These are phyloP conservation scores for Patella caerulea DNA, from an alignment of 2,888 invertebrate species.

Conservation along the genomic window DNA sequence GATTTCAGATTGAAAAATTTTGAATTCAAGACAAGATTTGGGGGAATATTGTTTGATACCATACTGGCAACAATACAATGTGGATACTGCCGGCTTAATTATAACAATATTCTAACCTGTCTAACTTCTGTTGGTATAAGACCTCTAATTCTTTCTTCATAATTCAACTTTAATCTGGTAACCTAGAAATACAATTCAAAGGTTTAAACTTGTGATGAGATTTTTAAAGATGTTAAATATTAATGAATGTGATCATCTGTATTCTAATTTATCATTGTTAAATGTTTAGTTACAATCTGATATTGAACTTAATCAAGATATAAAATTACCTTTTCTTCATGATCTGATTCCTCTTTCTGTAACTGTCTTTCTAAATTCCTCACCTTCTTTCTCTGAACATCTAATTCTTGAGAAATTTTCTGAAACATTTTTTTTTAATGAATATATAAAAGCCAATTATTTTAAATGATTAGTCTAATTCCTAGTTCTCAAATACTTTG, in stretches of 20 bases:
- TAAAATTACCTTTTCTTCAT: conserved; percentile 57
- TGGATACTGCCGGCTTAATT: too few species aligned
- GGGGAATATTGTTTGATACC: too few species aligned
- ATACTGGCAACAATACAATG: too few species aligned
- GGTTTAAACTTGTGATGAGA: too few species aligned
- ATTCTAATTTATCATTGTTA: too few species aligned
- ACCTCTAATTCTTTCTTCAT: conserved; percentile 62
- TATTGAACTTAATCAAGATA: too few species aligned
- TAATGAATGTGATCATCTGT: too few species aligned
- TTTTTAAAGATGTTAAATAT: too few species aligned
- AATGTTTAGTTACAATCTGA: too few species aligned
- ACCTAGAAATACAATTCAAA: conserved; percentile 42
- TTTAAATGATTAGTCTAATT: neutral
- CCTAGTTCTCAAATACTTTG: neutral
- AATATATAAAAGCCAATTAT: neutral
- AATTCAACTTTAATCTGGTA: conserved; percentile 57
- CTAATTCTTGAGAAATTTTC: conserved; percentile 60
- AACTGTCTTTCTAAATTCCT: conserved; percentile 54
- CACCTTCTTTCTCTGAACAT: conserved; percentile 49
- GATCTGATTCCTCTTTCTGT: conserved; percentile 53
- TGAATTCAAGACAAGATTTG: too few species aligned
- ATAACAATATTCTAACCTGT: conserved; percentile 45
- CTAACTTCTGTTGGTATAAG: conserved; percentile 60
- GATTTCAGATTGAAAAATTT: too few species aligned
- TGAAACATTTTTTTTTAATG: conserved; percentile 26